A percentile compares a stretch with the other conserved stretches of the same genome.
Evolutionary conservation across 2,113 vertebrate genomes (phyloP).

Genomic region (Phainopepla nitens): DNA sequence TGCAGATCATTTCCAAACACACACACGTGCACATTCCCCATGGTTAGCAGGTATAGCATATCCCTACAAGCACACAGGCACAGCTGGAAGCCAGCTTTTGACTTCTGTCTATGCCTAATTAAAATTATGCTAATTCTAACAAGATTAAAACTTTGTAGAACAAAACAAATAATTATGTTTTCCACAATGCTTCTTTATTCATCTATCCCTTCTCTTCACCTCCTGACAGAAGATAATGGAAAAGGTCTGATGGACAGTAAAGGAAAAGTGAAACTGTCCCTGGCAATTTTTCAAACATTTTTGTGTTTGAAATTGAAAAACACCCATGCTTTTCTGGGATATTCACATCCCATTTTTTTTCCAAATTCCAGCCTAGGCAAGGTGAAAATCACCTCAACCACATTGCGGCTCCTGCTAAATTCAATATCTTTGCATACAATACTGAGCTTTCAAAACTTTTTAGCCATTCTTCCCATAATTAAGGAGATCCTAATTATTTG

Average conservation of each 20-base stretch:
- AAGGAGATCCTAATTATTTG: neutral
- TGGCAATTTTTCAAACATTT: neutral
- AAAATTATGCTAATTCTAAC: slow-evolving; percentile 28
- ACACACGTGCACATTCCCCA: neutral
- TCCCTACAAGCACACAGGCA: neutral
- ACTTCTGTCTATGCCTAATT: neutral
- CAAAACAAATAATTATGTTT: neutral
- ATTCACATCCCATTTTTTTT: neutral
- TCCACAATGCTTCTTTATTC: neutral
- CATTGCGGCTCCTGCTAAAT: neutral
- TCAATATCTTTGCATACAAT: neutral
- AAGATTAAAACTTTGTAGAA: neutral
- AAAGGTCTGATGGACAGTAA: neutral
- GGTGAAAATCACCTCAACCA: neutral
- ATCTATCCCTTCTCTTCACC: neutral
- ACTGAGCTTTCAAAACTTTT: neutral
- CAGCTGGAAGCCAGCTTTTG: slow-evolving; percentile 3
- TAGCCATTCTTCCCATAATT: neutral
- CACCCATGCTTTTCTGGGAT: neutral
- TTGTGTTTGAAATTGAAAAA: neutral
- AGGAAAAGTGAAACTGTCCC: neutral
- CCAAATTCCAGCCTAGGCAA: neutral
- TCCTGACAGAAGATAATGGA: neutral
- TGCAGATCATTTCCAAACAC: neutral
- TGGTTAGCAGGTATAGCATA: neutral